Evolutionary conservation across 2,113 vertebrate species (phyloP).

Genomic region (Scartelaos histophorus): DNA sequence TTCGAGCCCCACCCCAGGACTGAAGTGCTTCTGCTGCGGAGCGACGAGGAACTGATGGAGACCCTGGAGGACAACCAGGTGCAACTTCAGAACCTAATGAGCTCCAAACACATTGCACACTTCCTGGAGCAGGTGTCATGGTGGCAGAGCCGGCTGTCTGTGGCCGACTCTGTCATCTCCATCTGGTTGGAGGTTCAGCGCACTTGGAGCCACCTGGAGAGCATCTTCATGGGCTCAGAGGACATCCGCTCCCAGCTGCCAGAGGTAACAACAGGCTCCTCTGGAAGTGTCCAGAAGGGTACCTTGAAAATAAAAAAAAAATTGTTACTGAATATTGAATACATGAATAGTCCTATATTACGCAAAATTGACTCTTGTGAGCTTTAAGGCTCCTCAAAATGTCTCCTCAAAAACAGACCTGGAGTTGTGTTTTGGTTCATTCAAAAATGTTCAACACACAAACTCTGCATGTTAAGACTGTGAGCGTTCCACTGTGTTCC

Average conservation of each 20-base stretch:
- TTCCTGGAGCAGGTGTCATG: constrained; percentile 90
- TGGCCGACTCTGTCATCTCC: constrained; percentile 81
- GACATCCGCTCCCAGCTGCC: constrained; percentile 92
- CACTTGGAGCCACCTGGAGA: constrained; percentile 92
- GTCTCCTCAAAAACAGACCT: no score
- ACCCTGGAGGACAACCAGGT: constrained; percentile 95
- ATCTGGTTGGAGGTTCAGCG: constrained; percentile 94
- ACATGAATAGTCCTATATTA: no score
- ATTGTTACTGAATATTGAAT: no score
- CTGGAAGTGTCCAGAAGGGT: no score
- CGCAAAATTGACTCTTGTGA: no score
- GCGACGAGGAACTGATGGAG: constrained; percentile 87
- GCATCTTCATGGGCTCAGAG: constrained; percentile 94
- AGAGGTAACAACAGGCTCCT: constrained; percentile 77
- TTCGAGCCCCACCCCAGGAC: constrained; percentile 85
- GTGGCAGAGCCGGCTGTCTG: constrained; percentile 90
- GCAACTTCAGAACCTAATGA: constrained; percentile 93
- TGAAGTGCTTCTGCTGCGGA: constrained; percentile 77
- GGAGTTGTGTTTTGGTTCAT: no score
- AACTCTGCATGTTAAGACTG: no score
- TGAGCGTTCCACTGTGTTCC: no score
- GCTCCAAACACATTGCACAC: constrained; percentile 86
- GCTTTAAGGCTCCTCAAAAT: no score
- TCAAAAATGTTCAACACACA: no score
- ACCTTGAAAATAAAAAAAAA: no score